Percentiles rank a stretch among this genome's conserved stretches.
These are phyloP conservation scores for Drosophila phalerata DNA, from an alignment of 2,888 invertebrate genomes.

Conservation along the genomic window DNA sequence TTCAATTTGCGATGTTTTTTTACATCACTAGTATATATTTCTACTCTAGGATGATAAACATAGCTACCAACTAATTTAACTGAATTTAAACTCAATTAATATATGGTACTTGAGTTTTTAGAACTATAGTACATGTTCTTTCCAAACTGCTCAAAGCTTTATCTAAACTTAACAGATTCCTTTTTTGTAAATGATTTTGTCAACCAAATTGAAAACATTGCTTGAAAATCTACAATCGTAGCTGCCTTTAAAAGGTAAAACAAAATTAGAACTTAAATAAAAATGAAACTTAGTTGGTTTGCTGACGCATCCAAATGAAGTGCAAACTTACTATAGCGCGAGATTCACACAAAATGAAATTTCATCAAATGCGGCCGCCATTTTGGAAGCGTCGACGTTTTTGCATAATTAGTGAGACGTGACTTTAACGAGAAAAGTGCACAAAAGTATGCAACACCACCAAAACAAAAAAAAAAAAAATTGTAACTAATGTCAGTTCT, in stretches of 20 bases:
- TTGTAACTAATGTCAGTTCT: background rate
- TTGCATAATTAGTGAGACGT: slow-evolving; percentile 44
- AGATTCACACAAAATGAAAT: slow-evolving; percentile 38
- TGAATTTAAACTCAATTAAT: too few relatives aligned
- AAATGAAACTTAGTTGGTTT: slow-evolving; percentile 7
- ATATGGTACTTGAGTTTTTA: too few relatives aligned
- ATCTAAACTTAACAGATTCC: too few relatives aligned
- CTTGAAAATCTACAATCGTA: background rate
- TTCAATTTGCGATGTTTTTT: too few relatives aligned
- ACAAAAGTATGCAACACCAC: slow-evolving; percentile 15
- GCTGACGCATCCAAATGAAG: slow-evolving; percentile 29
- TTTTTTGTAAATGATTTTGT: background rate
- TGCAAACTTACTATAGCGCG: slow-evolving; percentile 33
- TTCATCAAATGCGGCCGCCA: slow-evolving; percentile 18
- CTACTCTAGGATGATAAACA: too few relatives aligned
- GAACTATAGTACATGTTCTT: too few relatives aligned
- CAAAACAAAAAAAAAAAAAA: background rate
- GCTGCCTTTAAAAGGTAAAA: background rate
- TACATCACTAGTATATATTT: too few relatives aligned
- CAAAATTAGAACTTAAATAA: slow-evolving; percentile 1
- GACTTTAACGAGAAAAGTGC: background rate
- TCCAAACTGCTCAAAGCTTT: too few relatives aligned
- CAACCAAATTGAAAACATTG: background rate
- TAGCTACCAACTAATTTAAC: too few relatives aligned
- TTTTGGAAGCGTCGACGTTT: slow-evolving; percentile 8